Evolutionary conservation across 2,797 vertebrate genomes (phyloP), one percentile per base, ranked within the genome.

Genomic region (Sparus aurata): DNA sequence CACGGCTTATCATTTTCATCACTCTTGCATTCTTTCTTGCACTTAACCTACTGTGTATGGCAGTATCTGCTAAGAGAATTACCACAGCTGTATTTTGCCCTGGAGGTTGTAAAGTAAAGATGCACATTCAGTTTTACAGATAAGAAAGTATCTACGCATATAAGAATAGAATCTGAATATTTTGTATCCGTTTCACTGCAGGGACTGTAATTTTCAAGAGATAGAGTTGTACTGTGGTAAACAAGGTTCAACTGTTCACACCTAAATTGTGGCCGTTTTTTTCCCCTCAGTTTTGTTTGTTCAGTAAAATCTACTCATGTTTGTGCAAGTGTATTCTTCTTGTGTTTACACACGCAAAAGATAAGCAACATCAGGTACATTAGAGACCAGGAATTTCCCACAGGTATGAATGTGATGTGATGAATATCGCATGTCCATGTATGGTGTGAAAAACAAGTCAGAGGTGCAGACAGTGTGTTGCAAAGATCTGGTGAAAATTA

Each of bases 111-210:
- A 5, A 25, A 45, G 46, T 46, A 41, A 72, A 55, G 5, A 23
- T 41, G 23, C 2, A 50, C 23, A n/a, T 62, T 77, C 64, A 20
- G 12, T 34, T 53, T 78, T 62, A 2, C 52, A 67, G 16, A 25
- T 10, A 4, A 1, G 7, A 12, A 50, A n/a, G 5, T 0, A 22
- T 63, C 3, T 54, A 12, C 0, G 49, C 2, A 3, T 54, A 38
- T 38, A 3, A 59, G 1, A 57, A 53, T 9, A 27, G 6, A n/a
- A 49, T 34, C 43, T 2, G 12, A 62, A 49, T 27, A 41, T 13
- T 27, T 60, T 17, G 45, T 23, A 41, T 25, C 64, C 20, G 3
- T 73, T 54, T 46, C 10, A 34, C n/a, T 49, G 55, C 2, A 10
- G 13, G 23, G 12, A 15, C 41, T 13, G 45, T 49, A 17, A 59